phyloP scores from a whole-genome alignment of 1,140 invertebrate genomes.

The Centruroides sculpturatus region DNA sequence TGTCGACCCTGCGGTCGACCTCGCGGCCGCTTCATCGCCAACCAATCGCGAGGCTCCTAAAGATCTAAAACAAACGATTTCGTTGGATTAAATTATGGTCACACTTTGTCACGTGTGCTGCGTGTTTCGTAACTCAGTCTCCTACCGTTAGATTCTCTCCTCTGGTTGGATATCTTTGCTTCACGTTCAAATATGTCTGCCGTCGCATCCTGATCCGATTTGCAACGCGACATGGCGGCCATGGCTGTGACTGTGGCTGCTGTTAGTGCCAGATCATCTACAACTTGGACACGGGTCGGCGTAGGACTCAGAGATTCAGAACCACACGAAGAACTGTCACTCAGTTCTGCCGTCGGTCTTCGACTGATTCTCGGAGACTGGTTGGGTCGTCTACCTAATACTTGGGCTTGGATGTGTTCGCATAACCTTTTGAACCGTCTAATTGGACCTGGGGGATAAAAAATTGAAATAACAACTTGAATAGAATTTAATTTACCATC shows the following conservation, averaged over 20 bases:
- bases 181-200: conserved; percentile 16
- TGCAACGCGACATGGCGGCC: conserved; percentile 16
- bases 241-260: background rate
- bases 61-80: no score
- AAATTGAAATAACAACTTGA: background rate
- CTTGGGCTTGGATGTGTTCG: conserved; percentile 85
- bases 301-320: conserved; percentile 49
- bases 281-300: conserved; percentile 16
- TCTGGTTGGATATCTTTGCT: conserved; percentile 7
- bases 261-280: conserved; percentile 16
- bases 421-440: conserved; percentile 85
- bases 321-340: conserved; percentile 66
- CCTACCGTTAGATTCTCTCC: conserved; percentile 14
- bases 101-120: no score
- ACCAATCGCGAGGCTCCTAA: no score
- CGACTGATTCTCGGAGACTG: conserved; percentile 46
- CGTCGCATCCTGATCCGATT: conserved; percentile 17
- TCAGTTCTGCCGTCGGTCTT: conserved; percentile 43
- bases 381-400: conserved; percentile 43
- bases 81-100: no score
- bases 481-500: no score
- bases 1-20: no score
- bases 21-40: no score
- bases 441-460: conserved; percentile 59
- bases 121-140: conserved; percentile 17